These are phyloP conservation scores for Periphyllus acericola DNA, from an alignment of 2,888 invertebrate species.

Conservation along the genomic window DNA sequence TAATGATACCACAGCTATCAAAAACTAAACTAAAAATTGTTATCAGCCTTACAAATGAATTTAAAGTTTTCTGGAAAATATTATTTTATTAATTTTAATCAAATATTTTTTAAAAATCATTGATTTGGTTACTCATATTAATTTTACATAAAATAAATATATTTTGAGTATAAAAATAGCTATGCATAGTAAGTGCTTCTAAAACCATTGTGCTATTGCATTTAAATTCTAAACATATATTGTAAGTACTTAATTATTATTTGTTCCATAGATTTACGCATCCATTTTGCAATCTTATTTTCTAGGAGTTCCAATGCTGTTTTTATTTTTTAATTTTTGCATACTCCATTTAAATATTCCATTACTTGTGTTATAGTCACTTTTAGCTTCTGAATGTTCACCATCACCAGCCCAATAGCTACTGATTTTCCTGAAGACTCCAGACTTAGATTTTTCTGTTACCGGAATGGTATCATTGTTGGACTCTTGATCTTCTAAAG, in stretches of 20 bases:
- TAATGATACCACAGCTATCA: not conserved
- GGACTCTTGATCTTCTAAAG: not conserved
- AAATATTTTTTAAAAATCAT: not conserved
- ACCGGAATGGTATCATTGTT: conserved; percentile 23
- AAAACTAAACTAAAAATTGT: not conserved
- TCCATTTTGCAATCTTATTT: not conserved
- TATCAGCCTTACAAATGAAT: not conserved
- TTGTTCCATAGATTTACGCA: not conserved
- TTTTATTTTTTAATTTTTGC: conserved; percentile 54
- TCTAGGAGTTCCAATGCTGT: conserved; percentile 47
- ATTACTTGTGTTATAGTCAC: not conserved
- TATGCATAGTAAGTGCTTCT: conserved; percentile 10
- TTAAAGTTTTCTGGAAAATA: not conserved
- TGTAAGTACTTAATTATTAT: conserved; percentile 31
- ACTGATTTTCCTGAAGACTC: conserved; percentile 49
- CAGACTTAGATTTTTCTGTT: conserved; percentile 16
- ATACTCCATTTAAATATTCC: conserved; percentile 49
- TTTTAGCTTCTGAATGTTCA: conserved; percentile 38
- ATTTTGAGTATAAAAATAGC: not conserved
- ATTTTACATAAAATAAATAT: not conserved
- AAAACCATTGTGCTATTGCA: conserved; percentile 7
- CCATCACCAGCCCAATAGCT: conserved; percentile 29
- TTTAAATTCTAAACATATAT: not conserved
- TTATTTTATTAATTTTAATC: not conserved
- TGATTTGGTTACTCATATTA: not conserved